Percentiles rank a stretch among this genome's conserved stretches.
phyloP scores from a whole-genome alignment of 1,140 invertebrate genomes.

The Riptortus pedestris region DNA sequence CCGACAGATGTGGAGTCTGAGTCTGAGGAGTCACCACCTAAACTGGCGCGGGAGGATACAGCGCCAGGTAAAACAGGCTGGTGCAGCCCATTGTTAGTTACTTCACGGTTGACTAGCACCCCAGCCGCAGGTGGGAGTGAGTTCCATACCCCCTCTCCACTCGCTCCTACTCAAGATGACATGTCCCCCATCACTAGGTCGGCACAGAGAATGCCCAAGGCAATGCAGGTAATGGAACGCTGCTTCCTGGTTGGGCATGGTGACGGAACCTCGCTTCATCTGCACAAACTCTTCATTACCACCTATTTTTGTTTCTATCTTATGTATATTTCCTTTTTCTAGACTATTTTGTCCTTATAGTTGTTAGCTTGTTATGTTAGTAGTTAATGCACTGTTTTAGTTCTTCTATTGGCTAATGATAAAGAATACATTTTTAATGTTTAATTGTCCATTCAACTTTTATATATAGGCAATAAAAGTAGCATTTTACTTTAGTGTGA shows the following conservation, averaged over 20 bases:
- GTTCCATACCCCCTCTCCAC: conserved; percentile 34
- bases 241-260: neutral
- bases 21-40: conserved; percentile 2
- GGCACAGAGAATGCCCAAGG: conserved; percentile 68
- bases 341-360: too few species aligned
- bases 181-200: conserved; percentile 81
- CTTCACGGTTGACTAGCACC: conserved; percentile 41
- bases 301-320: too few species aligned
- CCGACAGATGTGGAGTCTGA: conserved; percentile 31
- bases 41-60: neutral
- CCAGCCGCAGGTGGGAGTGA: conserved; percentile 41
- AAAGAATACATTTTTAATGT: too few species aligned
- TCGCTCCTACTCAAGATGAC: conserved; percentile 43
- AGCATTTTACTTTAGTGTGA: too few species aligned
- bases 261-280: neutral
- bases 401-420: too few species aligned
- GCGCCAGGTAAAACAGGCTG: conserved; percentile 3
- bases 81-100: neutral
- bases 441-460: too few species aligned
- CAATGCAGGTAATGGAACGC: conserved; percentile 61
- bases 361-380: too few species aligned
- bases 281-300: too few species aligned
- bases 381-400: too few species aligned
- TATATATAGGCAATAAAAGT: too few species aligned
- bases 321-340: too few species aligned